Percentiles rank a stretch among this genome's conserved stretches.
Evolutionary conservation across 2,888 invertebrate species (phyloP).

Genomic region (Marasmarcha lunaedactyla): DNA sequence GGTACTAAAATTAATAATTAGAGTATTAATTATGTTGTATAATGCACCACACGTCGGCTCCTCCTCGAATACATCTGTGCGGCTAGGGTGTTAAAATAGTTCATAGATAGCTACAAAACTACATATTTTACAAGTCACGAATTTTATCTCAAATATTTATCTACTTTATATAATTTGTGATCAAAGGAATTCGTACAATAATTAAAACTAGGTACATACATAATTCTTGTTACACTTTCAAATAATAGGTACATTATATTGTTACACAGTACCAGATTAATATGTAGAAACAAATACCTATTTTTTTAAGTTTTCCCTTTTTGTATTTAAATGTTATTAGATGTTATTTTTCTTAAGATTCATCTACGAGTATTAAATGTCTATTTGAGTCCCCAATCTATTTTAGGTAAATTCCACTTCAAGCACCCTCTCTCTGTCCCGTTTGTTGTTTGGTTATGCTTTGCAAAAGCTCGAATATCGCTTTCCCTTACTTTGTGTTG

Average conservation of each 20-base stretch:
- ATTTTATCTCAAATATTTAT: conserved; percentile 31
- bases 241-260: neutral
- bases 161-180: conserved; percentile 38
- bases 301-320: conserved; percentile 30
- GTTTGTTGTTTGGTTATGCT: neutral
- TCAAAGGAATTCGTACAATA: conserved; percentile 64
- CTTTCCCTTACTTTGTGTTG: neutral
- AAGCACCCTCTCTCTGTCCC: neutral
- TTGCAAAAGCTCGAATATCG: neutral
- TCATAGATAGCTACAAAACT: conserved; percentile 22
- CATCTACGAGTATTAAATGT: too few species aligned
- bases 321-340: neutral
- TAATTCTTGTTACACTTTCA: conserved; percentile 48
- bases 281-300: neutral
- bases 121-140: conserved; percentile 37
- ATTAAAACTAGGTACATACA: conserved; percentile 20
- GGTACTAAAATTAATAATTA: conserved; percentile 23
- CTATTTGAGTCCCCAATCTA: neutral
- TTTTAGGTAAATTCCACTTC: neutral
- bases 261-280: neutral
- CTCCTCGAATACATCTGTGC: conserved; percentile 25
- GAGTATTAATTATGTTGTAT: conserved; percentile 14
- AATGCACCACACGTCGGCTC: conserved; percentile 28
- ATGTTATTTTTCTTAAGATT: too few species aligned
- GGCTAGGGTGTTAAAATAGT: conserved; percentile 28